phyloP scores from a whole-genome alignment of 2,113 vertebrate genomes.

The Cyanoliseus patagonus region DNA sequence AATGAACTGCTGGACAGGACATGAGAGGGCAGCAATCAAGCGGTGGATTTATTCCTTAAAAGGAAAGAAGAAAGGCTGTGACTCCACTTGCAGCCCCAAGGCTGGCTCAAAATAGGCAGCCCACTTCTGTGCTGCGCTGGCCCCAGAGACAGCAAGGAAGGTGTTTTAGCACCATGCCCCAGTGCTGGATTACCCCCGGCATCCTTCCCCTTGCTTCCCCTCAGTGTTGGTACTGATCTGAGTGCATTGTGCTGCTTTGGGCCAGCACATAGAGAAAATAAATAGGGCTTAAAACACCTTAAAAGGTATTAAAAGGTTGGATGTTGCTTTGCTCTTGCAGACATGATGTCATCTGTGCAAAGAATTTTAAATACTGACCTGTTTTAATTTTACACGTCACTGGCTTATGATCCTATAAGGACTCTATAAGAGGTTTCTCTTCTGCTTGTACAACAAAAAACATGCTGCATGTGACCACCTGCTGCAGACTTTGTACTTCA shows the following conservation, averaged over 20 bases:
- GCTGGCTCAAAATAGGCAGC: background rate
- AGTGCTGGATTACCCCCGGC: background rate
- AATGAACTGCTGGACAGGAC: conserved; percentile 39
- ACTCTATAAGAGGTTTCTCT: background rate
- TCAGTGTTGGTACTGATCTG: background rate
- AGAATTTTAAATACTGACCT: conserved; percentile 36
- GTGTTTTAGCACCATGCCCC: background rate
- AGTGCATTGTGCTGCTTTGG: background rate
- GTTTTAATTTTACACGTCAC: background rate
- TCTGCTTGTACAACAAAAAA: background rate
- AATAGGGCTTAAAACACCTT: conserved; percentile 39
- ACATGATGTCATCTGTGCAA: background rate
- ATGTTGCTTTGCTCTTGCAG: background rate
- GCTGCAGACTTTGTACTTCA: background rate
- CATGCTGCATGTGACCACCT: background rate
- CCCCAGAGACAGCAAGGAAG: background rate
- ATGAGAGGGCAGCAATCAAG: conserved; percentile 74
- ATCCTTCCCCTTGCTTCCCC: background rate
- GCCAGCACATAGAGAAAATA: conserved; percentile 1
- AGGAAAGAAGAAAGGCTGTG: background rate
- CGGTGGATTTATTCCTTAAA: background rate
- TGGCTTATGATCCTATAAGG: background rate
- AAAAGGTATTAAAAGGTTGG: background rate
- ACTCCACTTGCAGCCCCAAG: background rate
- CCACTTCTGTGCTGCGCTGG: background rate